A percentile compares a stretch with the other conserved stretches of the same genome.
These are phyloP conservation scores for Chloroceryle amazona DNA, from an alignment of 2,797 vertebrate species.

Conservation along the genomic window DNA sequence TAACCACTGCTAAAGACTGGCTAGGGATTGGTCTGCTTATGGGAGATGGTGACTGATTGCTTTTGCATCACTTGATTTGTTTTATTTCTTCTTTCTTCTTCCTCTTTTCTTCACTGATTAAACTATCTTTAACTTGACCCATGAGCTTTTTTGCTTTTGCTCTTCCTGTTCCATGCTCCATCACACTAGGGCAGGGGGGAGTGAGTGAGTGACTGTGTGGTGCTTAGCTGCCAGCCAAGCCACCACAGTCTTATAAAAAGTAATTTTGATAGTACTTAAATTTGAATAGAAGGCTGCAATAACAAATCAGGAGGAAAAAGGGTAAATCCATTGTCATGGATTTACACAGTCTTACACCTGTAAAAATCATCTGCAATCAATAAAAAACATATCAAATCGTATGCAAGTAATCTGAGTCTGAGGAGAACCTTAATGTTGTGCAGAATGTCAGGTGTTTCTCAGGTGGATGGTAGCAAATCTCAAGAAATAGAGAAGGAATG, in stretches of 20 bases:
- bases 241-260: not conserved
- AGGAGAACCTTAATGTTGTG: not conserved
- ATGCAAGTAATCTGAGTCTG: not conserved
- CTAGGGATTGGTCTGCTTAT: not conserved
- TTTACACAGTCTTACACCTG: not conserved
- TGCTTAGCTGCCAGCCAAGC: not conserved
- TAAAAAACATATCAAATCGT: not conserved
- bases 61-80: not conserved
- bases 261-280: not conserved
- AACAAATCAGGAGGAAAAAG: not conserved
- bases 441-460: not conserved
- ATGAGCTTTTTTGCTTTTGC: not conserved
- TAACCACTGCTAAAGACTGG: not conserved
- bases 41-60: not conserved
- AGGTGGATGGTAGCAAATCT: not conserved
- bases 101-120: not conserved
- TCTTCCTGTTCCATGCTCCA: not conserved
- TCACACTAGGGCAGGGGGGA: not conserved
- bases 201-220: not conserved
- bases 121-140: not conserved
- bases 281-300: not conserved
- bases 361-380: not conserved
- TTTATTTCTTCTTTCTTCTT: conserved; percentile 32
- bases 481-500: not conserved
- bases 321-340: not conserved